Base-by-base conservation (phyloP, 2,113 vertebrate genomes). In the Pseudolaguvia tuberculata region DNA sequence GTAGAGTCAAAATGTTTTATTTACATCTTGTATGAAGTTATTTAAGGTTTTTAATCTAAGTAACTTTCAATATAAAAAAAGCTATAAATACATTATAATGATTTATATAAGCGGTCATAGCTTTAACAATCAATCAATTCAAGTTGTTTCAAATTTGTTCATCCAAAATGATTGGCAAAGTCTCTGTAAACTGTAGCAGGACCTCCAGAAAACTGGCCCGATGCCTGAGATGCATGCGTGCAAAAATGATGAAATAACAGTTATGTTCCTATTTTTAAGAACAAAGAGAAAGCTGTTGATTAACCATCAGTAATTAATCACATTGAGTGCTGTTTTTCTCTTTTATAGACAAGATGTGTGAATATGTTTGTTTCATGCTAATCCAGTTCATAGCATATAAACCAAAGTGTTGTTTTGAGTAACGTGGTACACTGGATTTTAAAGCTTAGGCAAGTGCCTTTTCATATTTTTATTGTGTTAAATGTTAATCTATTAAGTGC, bases 191-290 rank as follows among this genome's bases (percentile, higher is more conserved):
- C 92, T 95, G 94, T 96, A 96, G 97, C 94, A 99, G 95, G 95
- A 99, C 91, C 94, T 95, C 96, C 93, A 94, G 91, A 88, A 91
- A 85, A 89, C 87, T 47, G 94, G 93, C 92, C 94, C 91, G 93
- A 89, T 92, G 95, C 93, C 96, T 98, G 93, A 96, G 87, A 87
- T 94, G 94, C 94, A 97, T 97, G 96, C 88, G 91, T 88, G 90
- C 77, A 81, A 79, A 42, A 84, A 77, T 80, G 73, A 78, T 76
- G 63, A 76, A 70, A 62, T 73, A 53, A 78, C 45, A 78, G 23
- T 70, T 74, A 45, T 81, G 52, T 56, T 70, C 31, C 62, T 78
- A 29, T 66, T 42, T 42, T 42, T 66, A 55, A 57, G 45, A 67
- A 57, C 11, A 68, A 78, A 51, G 12, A 57, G 55, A 55, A 66